A percentile compares a stretch with the other conserved stretches of the same genome.
Evolutionary conservation across 1,140 invertebrate species (phyloP).

Genomic region (Bombus sylvicola): DNA sequence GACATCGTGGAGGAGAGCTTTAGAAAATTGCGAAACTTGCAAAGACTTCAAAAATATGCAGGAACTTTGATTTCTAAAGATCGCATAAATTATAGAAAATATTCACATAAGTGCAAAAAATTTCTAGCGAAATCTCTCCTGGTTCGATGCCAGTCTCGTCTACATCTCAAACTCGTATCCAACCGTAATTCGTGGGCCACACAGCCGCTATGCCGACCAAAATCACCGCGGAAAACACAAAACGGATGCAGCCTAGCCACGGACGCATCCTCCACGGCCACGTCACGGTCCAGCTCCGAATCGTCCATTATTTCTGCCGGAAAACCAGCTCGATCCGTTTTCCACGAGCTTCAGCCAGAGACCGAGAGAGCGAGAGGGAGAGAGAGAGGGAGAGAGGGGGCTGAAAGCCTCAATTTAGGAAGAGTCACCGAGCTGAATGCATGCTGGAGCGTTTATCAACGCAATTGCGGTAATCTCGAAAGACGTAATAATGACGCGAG

Average conservation of each 20-base stretch:
- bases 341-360: not conserved
- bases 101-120: too few relatives aligned
- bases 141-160: too few relatives aligned
- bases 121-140: not conserved
- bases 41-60: not conserved
- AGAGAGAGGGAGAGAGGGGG: too few relatives aligned
- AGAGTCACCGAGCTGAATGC: constrained; percentile 52
- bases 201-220: too few relatives aligned
- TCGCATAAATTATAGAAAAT: too few relatives aligned
- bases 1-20: not conserved
- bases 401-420: constrained; percentile 28
- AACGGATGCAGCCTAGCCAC: constrained; percentile 3
- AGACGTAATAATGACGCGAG: constrained; percentile 49
- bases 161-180: not conserved
- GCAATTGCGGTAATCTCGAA: constrained; percentile 62
- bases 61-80: not conserved
- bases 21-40: not conserved
- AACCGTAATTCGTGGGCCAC: not conserved
- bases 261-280: not conserved
- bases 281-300: constrained; percentile 7
- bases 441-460: constrained; percentile 53
- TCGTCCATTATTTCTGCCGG: constrained; percentile 21
- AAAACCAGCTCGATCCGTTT: not conserved
- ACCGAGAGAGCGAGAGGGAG: too few relatives aligned
- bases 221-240: constrained; percentile 1